Percentiles rank a stretch among this genome's conserved stretches.
These are phyloP conservation scores for Lepidurus packardi DNA, from an alignment of 1,140 invertebrate species.

Conservation along the genomic window DNA sequence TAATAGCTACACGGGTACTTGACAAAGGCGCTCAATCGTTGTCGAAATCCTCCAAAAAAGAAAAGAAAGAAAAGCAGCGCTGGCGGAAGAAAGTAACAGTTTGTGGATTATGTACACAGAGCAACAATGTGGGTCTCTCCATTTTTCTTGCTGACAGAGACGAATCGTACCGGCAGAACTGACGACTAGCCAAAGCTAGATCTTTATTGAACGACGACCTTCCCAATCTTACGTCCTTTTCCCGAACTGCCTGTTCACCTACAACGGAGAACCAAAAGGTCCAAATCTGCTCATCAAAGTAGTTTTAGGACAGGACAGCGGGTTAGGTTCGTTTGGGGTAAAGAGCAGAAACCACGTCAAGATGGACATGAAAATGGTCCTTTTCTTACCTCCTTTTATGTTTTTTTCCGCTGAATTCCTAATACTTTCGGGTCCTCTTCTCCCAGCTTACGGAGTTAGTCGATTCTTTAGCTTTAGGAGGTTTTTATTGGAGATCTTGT, in stretches of 20 bases:
- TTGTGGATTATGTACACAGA: background rate
- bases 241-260: background rate
- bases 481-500: background rate
- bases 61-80: background rate
- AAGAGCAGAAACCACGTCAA: background rate
- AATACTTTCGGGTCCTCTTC: background rate
- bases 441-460: background rate
- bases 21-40: background rate
- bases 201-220: conserved; percentile 1
- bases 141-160: conserved; percentile 14
- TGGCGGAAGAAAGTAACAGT: background rate
- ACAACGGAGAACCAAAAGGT: background rate
- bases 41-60: background rate
- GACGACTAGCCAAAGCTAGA: background rate
- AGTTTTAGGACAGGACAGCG: background rate
- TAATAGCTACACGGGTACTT: background rate
- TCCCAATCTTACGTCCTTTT: background rate
- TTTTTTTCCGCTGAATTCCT: background rate
- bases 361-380: background rate
- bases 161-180: conserved; percentile 1
- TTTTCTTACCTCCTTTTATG: background rate
- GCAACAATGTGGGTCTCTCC: background rate
- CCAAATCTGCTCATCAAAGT: conserved; percentile 8
- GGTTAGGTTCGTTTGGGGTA: background rate
- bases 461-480: background rate